These are phyloP conservation scores for Oligia latruncula DNA, from an alignment of 2,888 invertebrate species.

Conservation along the genomic window DNA sequence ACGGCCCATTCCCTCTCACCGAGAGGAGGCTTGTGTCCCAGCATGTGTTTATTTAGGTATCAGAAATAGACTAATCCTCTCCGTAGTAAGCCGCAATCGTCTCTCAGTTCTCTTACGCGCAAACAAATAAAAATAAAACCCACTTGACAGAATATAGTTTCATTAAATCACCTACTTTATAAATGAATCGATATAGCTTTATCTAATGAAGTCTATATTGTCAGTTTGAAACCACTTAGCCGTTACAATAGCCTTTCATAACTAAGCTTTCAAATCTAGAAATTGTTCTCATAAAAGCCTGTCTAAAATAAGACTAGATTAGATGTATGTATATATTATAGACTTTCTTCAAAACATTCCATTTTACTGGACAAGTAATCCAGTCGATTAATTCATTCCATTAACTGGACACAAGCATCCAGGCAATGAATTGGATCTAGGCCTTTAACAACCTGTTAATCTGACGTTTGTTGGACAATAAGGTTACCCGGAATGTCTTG, in stretches of 20 bases:
- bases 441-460: conserved; percentile 49
- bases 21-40: no score
- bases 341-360: conserved; percentile 17
- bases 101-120: not conserved
- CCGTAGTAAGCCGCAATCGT: not conserved
- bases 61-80: no score
- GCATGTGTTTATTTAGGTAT: no score
- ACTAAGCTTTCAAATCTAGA: conserved; percentile 30
- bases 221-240: not conserved
- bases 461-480: conserved; percentile 54
- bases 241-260: not conserved
- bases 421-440: conserved; percentile 44
- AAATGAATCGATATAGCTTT: not conserved
- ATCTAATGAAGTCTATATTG: conserved; percentile 11
- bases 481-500: conserved; percentile 32
- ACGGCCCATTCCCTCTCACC: no score
- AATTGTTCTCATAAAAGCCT: conserved; percentile 6
- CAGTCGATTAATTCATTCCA: conserved; percentile 43
- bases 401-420: conserved; percentile 42
- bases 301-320: not conserved
- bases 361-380: conserved; percentile 20
- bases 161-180: not conserved
- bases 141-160: not conserved
- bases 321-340: not conserved
- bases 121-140: conserved; percentile 14